A percentile compares a stretch with the other conserved stretches of the same genome.
phyloP scores from a whole-genome alignment of 2,888 invertebrate species.

The Lordiphosa andalusiaca region DNA sequence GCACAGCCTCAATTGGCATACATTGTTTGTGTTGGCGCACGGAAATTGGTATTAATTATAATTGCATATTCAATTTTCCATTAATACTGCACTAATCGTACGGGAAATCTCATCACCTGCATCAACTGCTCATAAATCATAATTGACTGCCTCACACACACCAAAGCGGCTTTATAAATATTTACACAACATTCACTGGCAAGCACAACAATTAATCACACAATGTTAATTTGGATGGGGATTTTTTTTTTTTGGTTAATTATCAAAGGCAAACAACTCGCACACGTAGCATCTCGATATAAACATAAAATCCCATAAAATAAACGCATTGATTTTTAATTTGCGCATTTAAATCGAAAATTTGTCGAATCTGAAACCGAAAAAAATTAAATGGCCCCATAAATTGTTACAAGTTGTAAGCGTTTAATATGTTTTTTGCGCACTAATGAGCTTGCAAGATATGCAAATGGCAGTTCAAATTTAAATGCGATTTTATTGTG shows the following conservation, averaged over 20 bases:
- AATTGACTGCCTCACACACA: constrained; percentile 33
- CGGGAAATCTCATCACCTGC: constrained; percentile 31
- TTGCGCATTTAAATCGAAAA: constrained; percentile 22
- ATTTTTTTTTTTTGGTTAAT: constrained; percentile 23
- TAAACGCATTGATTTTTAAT: constrained; percentile 49
- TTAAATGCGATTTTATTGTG: no score
- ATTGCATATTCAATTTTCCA: constrained; percentile 46
- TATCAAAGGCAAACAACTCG: constrained; percentile 29
- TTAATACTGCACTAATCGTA: constrained; percentile 15
- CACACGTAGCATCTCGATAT: constrained; percentile 1
- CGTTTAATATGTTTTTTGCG: background rate
- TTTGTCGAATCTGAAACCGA: constrained; percentile 2
- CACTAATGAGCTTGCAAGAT: background rate
- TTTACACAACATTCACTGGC: constrained; percentile 27
- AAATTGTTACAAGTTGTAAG: constrained; percentile 6
- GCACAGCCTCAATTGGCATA: constrained; percentile 12
- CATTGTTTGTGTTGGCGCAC: constrained; percentile 19
- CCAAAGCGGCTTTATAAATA: constrained; percentile 41
- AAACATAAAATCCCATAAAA: constrained; percentile 13
- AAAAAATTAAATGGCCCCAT: constrained; percentile 1
- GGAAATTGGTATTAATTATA: constrained; percentile 48
- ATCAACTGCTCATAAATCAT: constrained; percentile 49
- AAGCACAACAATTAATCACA: constrained; percentile 49
- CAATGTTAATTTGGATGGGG: constrained; percentile 18
- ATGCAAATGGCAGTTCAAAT: no score